Base-by-base conservation (phyloP, 2,888 invertebrate genomes). In the Apodemia hepburni region DNA sequence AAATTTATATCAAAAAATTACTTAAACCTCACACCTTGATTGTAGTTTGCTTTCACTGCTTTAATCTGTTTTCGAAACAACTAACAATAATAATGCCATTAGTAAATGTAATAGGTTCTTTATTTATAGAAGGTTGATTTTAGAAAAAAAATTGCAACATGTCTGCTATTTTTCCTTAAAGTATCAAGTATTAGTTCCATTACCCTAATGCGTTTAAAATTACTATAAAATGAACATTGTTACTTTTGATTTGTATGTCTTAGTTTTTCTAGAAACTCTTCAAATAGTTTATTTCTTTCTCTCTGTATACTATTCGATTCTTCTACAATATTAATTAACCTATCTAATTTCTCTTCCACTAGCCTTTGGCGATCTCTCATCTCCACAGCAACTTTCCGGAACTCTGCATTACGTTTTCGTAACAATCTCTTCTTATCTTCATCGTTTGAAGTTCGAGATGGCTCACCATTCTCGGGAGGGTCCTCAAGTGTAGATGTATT, bases 331-430 rank as follows among this genome's bases (percentile, higher is more conserved):
- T 78, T 84, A 63, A 91, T 86, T 70, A 91, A 66, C 65, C 81
- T 86, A 80, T 91, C 89, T 76, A 91, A 72, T 66, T 91, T 91
- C 47, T 85, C 83, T 71, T 91, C 91, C 0, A 91, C 85, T n/a
- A 78, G 73, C 64, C 76, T 76, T 67, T 91, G 91, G 49, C 91
- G 78, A 60, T 88, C 88, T 67, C 82, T 79, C 77, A 91, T 84
- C 75, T 91, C 90, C 66, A 82, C 66, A 2, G 89, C 82, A 1
- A 83, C 82, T 73, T 87, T 89, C 54, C 80, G 78, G 61, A 91
- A 84, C 58, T 88, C 87, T 22, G 81, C 80, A 69, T 79, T 81
- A 38, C 84, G 75, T 72, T 81, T 87, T 54, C 77, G 81, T 12
- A 75, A 75, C 17, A 80, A 61, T 67, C 81, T 83, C 60, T 78